Conservation (phyloP, 2,888 invertebrate genomes). For the Acanthosoma haemorrhoidale region DNA sequence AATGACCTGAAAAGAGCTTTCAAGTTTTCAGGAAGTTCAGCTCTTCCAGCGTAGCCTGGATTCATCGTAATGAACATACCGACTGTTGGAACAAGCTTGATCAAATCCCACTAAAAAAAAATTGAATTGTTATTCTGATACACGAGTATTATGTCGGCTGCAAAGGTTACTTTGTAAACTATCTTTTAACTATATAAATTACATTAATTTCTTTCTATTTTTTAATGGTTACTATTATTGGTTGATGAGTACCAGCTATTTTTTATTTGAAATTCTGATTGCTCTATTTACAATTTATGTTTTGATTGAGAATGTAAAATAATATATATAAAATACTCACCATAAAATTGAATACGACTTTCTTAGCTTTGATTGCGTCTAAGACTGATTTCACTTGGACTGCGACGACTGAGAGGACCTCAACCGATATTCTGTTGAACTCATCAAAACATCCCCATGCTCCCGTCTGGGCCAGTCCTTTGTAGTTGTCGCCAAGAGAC, state of each 20-base stretch:
- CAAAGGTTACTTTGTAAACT: too few species aligned
- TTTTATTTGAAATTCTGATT: too few species aligned
- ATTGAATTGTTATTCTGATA: too few species aligned
- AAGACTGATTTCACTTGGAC: conserved; percentile 75
- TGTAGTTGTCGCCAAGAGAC: conserved; percentile 90
- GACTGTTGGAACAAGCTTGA: conserved; percentile 66
- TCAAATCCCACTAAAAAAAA: conserved; percentile 62
- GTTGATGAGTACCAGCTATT: too few species aligned
- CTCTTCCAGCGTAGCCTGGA: conserved; percentile 89
- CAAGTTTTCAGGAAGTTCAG: conserved; percentile 78
- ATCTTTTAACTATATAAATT: too few species aligned
- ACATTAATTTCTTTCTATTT: too few species aligned
- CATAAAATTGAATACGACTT: conserved; percentile 73
- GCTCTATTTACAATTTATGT: too few species aligned
- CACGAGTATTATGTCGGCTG: too few species aligned
- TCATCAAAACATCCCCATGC: conserved; percentile 98
- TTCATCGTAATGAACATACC: conserved; percentile 97
- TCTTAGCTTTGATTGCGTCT: conserved; percentile 81
- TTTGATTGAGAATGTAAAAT: too few species aligned
- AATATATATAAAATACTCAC: too few species aligned
- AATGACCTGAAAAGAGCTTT: conserved; percentile 52
- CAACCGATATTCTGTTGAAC: conserved; percentile 90
- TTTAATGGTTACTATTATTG: too few species aligned
- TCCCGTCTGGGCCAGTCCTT: conserved; percentile 90
- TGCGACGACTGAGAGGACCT: conserved; percentile 90